Evolutionary conservation across 2,888 invertebrate species (phyloP).

Genomic region (Zaprionus lineosus): DNA sequence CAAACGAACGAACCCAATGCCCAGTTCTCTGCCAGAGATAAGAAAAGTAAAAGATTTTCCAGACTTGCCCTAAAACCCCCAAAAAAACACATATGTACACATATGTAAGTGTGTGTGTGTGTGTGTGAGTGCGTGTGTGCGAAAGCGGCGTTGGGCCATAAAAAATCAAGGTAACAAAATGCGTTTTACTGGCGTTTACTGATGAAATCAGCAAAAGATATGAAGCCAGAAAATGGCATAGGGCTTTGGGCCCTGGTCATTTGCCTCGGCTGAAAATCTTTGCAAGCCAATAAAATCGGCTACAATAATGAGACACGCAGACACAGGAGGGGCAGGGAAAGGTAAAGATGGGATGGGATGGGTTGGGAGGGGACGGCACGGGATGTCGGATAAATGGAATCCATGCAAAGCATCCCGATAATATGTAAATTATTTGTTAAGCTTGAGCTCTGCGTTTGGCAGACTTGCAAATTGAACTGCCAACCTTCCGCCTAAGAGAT

Average conservation of each 20-base stretch:
- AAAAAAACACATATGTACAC: too few relatives aligned
- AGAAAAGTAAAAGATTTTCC: slow-evolving; percentile 21
- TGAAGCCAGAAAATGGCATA: slow-evolving; percentile 3
- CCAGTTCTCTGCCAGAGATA: slow-evolving; percentile 45
- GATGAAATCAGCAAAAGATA: slow-evolving; percentile 73
- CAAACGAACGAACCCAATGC: slow-evolving; percentile 45
- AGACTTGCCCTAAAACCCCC: slow-evolving; percentile 34
- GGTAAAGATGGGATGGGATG: too few relatives aligned
- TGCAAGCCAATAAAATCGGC: slow-evolving; percentile 67
- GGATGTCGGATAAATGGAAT: too few relatives aligned
- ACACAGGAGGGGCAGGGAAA: too few relatives aligned
- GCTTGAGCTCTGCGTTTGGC: background rate
- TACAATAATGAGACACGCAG: slow-evolving; percentile 63
- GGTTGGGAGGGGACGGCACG: too few relatives aligned
- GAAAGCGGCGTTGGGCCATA: slow-evolving; percentile 23
- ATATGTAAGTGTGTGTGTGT: too few relatives aligned
- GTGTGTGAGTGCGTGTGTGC: background rate
- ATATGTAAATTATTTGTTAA: slow-evolving; percentile 64
- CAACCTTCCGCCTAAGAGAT: too few relatives aligned
- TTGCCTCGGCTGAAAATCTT: slow-evolving; percentile 60
- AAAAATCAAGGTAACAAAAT: slow-evolving; percentile 71
- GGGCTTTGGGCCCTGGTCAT: slow-evolving; percentile 15
- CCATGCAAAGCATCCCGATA: slow-evolving; percentile 35
- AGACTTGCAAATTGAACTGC: too few relatives aligned
- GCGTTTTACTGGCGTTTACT: slow-evolving; percentile 65